These are phyloP conservation scores for Calcarius lapponicus DNA, from an alignment of 2,797 vertebrate species.

Conservation along the genomic window DNA sequence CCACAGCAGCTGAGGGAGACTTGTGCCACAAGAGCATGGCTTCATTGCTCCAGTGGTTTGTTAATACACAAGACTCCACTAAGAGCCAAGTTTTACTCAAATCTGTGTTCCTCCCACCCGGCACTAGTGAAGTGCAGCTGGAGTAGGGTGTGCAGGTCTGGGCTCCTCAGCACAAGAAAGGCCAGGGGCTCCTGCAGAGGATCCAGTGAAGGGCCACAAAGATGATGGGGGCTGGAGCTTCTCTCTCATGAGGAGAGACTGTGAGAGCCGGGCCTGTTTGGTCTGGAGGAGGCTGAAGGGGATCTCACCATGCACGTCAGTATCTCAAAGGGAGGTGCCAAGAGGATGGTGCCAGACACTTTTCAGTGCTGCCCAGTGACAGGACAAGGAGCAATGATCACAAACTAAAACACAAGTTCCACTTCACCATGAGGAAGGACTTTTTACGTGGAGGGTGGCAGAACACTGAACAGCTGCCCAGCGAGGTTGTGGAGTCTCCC, in stretches of 20 bases:
- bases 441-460: neutral
- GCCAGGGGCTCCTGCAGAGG: neutral
- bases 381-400: neutral
- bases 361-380: neutral
- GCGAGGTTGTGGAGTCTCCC: no score
- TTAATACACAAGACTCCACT: accelerated
- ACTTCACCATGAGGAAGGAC: neutral
- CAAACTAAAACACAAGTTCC: neutral
- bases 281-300: neutral
- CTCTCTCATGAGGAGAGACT: accelerated
- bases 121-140: neutral
- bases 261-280: no score
- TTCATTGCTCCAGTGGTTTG: neutral
- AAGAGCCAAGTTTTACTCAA: neutral
- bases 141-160: no score
- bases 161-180: neutral
- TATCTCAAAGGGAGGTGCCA: neutral
- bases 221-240: neutral
- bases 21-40: accelerated
- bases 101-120: accelerated
- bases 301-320: neutral
- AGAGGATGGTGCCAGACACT: neutral
- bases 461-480: neutral
- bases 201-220: neutral
- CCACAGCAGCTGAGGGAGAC: no score